Percentiles rank a stretch among this genome's conserved stretches.
phyloP scores from a whole-genome alignment of 2,797 vertebrate species.

The Somateria mollissima region DNA sequence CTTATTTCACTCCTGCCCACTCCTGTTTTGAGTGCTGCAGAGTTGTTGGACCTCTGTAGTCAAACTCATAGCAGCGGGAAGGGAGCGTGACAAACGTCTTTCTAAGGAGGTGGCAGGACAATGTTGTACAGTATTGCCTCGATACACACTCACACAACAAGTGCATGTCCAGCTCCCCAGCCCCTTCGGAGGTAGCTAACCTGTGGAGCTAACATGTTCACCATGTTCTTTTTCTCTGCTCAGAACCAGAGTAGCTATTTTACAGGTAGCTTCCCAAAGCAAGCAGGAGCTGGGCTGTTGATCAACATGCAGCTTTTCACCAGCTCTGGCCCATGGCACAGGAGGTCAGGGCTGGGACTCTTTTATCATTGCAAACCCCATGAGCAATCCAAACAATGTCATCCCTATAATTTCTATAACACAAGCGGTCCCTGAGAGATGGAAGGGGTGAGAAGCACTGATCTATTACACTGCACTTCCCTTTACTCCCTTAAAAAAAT shows the following conservation, averaged over 20 bases:
- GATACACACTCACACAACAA: fast-evolving
- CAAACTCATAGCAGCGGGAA: background rate
- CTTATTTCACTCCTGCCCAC: background rate
- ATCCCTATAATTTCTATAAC: fast-evolving
- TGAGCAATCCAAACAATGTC: background rate
- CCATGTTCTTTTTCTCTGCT: background rate
- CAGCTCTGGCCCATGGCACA: background rate
- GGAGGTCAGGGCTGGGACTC: background rate
- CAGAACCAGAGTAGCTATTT: background rate
- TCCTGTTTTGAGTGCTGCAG: background rate
- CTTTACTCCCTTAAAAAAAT: background rate
- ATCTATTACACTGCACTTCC: background rate
- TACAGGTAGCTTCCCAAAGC: background rate
- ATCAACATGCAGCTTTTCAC: fast-evolving
- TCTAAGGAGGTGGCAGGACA: background rate
- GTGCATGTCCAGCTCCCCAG: fast-evolving
- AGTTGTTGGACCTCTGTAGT: background rate
- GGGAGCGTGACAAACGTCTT: background rate
- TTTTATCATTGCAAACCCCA: background rate
- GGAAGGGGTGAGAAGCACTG: background rate
- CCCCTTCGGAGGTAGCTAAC: background rate
- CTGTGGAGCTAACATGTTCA: background rate
- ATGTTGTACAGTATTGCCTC: background rate
- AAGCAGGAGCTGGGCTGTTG: background rate
- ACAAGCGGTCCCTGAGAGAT: background rate